Evolutionary conservation across 2,113 vertebrate species (phyloP), one percentile per base, ranked within the genome.

Genomic region (Nanorana parkeri): DNA sequence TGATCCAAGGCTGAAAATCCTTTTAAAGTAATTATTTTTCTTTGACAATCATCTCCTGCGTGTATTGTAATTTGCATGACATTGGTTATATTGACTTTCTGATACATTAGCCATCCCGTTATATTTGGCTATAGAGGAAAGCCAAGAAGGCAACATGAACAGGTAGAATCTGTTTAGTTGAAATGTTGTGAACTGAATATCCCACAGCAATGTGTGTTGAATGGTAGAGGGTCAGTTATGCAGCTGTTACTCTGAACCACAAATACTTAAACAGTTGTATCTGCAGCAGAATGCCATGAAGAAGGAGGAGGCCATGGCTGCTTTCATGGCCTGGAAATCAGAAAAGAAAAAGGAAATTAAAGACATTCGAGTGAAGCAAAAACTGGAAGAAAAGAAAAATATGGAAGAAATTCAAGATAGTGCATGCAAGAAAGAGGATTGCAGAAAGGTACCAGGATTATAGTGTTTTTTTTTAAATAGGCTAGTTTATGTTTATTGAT

Each of bases 261-360:
- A 47, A 13, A 47, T 47, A 47, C 5, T 13, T 36, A 36, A 36
- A 23, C 21, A 6, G 16, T 26, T 64, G 17, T 47, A 16, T 23
- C 23, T 73, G 68, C 80, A 94, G 93, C 87, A 93, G 5, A 86
- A 81, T 68, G 60, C 36, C 4, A 68, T 89, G 68, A 96, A 96
- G 89, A 96, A 87, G 88, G 91, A 94, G 72, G 95, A 95, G 83
- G 95, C 95, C 15, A 86, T 90, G 78, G 94, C 93, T 3, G 95
- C 95, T 16, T 99, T 95, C 80, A 90, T 95, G 82, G 95, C 96
- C 23, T 99, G 98, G 98, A 97, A 96, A 82, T 90, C 93, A 74
- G 96, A 94, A 88, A 99, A 98, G 85, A 83, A 69, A 51, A 92
- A 91, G 81, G 90, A 86, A 83, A 87, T 96, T 68, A 94, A 91